Percentiles rank a stretch among this genome's conserved stretches.
phyloP scores from a whole-genome alignment of 35 echinoderm and acorn worm genomes.

The Diadema setosum region DNA sequence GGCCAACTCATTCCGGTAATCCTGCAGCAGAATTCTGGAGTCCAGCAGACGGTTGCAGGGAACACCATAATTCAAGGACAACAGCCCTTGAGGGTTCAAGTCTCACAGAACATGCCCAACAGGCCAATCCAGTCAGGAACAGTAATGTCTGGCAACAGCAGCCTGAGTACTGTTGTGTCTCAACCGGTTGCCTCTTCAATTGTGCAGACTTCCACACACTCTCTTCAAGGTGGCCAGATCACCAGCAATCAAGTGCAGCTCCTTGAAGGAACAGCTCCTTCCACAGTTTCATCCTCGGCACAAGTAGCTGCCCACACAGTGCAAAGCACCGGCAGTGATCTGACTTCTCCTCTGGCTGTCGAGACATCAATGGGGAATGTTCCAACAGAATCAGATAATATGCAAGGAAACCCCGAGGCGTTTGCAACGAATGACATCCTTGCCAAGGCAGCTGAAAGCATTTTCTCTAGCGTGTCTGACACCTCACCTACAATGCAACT shows the following conservation, averaged over 20 bases:
- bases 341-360: constrained; percentile 7
- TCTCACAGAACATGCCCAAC: neutral
- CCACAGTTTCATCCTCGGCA: neutral
- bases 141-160: neutral
- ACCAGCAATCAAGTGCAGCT: too few species aligned
- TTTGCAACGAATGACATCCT: constrained; percentile 57
- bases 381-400: neutral
- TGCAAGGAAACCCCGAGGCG: neutral
- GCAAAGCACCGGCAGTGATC: neutral
- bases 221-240: too few species aligned
- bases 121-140: neutral
- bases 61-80: constrained; percentile 29
- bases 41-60: neutral
- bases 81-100: constrained; percentile 7
- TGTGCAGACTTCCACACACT: too few species aligned
- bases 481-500: constrained; percentile 30
- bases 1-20: constrained; percentile 88
- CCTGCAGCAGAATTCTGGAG: constrained; percentile 49
- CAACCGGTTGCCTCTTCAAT: too few species aligned
- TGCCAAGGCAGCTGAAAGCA: constrained; percentile 70
- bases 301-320: neutral
- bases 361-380: constrained; percentile 23
- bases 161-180: too few species aligned
- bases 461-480: constrained; percentile 38
- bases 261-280: too few species aligned